A percentile compares a stretch with the other conserved stretches of the same genome.
phyloP scores from a whole-genome alignment of 2,113 vertebrate genomes.

The Condylura cristata region DNA sequence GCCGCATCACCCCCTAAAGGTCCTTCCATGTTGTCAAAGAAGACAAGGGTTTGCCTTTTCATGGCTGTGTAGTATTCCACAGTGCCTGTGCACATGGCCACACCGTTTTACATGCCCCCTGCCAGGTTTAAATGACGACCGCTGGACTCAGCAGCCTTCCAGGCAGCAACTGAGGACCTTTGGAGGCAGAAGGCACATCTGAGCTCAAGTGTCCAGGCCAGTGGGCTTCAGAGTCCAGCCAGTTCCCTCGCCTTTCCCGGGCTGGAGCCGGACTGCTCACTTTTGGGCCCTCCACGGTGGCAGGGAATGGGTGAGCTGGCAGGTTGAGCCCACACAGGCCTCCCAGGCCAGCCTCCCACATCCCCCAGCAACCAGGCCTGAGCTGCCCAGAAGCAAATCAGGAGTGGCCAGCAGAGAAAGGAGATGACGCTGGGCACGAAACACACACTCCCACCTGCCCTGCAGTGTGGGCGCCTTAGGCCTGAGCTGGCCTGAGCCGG shows the following conservation, averaged over 20 bases:
- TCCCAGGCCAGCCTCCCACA: not conserved
- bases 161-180: not conserved
- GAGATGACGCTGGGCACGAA: too few relatives aligned
- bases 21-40: too few relatives aligned
- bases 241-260: not conserved
- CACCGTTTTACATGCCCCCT: too few relatives aligned
- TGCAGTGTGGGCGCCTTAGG: fast-evolving
- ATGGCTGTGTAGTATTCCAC: too few relatives aligned
- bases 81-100: too few relatives aligned
- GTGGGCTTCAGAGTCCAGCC: not conserved
- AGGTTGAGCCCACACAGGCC: too few relatives aligned
- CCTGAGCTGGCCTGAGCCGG: not conserved
- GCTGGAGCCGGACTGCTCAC: not conserved
- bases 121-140: not conserved
- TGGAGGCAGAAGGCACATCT: not conserved
- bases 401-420: not conserved
- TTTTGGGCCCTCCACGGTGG: fast-evolving
- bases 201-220: too few relatives aligned
- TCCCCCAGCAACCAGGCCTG: not conserved
- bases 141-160: not conserved
- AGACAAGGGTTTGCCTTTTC: too few relatives aligned
- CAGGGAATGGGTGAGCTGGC: not conserved
- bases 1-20: too few relatives aligned
- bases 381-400: not conserved
- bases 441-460: not conserved